Percentiles rank a stretch among this genome's conserved stretches.
phyloP scores from a whole-genome alignment of 2,113 vertebrate species.

The Aviceda subcristata region DNA sequence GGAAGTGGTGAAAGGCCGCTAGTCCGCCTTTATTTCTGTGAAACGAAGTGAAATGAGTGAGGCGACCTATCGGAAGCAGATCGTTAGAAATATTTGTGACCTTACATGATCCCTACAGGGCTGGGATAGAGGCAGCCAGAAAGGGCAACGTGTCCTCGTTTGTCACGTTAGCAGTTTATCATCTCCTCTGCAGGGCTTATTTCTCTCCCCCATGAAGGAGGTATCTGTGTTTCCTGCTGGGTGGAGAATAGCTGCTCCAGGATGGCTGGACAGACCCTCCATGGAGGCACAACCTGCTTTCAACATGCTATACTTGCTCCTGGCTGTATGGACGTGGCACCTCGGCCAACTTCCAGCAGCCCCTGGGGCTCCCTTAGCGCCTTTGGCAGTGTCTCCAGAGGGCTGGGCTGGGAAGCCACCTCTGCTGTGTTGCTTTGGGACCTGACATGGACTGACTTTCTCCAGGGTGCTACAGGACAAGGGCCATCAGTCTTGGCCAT shows the following conservation, averaged over 20 bases:
- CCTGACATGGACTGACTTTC: neutral
- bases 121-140: neutral
- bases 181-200: neutral
- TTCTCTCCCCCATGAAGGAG: neutral
- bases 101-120: neutral
- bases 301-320: neutral
- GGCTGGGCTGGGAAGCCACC: neutral
- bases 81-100: neutral
- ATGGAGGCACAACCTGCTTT: accelerated
- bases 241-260: neutral
- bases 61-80: neutral
- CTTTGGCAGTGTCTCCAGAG: neutral
- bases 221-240: neutral
- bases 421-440: neutral
- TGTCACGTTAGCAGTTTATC: neutral
- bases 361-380: neutral
- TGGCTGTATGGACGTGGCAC: accelerated
- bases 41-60: neutral
- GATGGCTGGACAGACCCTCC: neutral
- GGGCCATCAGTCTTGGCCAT: neutral
- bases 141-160: neutral
- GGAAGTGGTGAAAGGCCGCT: neutral
- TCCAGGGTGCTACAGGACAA: neutral
- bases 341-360: neutral
- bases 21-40: neutral